Evolutionary conservation across 2,113 vertebrate genomes (phyloP).

Genomic region (Haplochromis burtoni): DNA sequence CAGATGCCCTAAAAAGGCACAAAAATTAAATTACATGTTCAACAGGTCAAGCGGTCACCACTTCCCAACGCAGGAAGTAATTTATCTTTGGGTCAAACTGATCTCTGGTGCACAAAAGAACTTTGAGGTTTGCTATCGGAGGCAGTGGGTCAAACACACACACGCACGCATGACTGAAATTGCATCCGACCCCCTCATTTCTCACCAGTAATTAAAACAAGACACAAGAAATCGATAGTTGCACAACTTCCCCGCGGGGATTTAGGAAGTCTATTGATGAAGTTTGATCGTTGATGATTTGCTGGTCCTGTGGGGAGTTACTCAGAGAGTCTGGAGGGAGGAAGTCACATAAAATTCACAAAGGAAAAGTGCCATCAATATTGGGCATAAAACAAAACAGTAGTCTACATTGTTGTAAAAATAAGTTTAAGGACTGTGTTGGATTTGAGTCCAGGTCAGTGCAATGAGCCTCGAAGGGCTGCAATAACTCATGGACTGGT

Average conservation of each 20-base stretch:
- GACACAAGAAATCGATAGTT: constrained; percentile 15
- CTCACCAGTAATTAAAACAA: constrained; percentile 37
- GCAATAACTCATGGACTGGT: neutral
- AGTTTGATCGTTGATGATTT: constrained; percentile 11
- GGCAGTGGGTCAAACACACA: neutral
- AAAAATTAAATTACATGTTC: neutral
- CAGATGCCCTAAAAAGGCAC: neutral
- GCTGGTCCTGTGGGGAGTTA: neutral
- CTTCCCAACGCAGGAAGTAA: constrained; percentile 29
- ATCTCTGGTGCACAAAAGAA: neutral
- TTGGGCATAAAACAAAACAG: neutral
- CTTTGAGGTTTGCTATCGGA: neutral
- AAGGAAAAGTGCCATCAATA: neutral
- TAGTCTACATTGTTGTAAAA: neutral
- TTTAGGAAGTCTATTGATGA: constrained; percentile 3
- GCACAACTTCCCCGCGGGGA: neutral
- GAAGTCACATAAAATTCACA: neutral
- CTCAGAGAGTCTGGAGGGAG: neutral
- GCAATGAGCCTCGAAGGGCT: neutral
- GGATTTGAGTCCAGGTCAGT: neutral
- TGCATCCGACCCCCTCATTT: neutral
- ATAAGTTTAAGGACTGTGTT: neutral
- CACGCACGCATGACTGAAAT: neutral
- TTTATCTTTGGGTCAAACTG: constrained; percentile 24
- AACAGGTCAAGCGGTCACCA: constrained; percentile 1